phyloP scores from a whole-genome alignment of 2,113 vertebrate genomes.

The Clarias magur region DNA sequence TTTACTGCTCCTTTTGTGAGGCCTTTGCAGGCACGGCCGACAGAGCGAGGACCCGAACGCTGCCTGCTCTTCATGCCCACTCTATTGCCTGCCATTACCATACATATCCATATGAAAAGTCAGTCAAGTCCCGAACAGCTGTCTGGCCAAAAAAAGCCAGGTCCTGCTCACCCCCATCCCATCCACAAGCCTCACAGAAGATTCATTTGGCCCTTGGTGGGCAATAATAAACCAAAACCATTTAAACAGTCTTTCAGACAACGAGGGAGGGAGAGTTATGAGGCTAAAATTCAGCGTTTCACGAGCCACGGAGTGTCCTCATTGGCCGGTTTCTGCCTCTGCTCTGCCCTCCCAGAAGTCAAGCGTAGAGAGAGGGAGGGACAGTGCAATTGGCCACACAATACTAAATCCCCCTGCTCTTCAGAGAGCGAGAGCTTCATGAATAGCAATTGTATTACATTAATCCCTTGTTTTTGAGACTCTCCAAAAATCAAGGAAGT shows the following conservation, averaged over 20 bases:
- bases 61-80: slow-evolving; percentile 98
- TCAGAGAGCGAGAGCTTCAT: slow-evolving; percentile 45
- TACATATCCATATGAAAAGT: slow-evolving; percentile 99
- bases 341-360: slow-evolving; percentile 78
- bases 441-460: slow-evolving; percentile 50
- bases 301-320: slow-evolving; percentile 78
- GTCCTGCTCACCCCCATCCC: slow-evolving; percentile 43
- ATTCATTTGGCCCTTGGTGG: slow-evolving; percentile 89
- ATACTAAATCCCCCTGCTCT: slow-evolving; percentile 53
- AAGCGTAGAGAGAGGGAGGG: slow-evolving; percentile 53
- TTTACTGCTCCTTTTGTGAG: slow-evolving; percentile 99
- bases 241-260: slow-evolving; percentile 95
- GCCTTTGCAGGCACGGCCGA: slow-evolving; percentile 94
- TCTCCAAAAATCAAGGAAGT: slow-evolving; percentile 47
- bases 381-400: slow-evolving; percentile 54
- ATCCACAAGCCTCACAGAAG: slow-evolving; percentile 86
- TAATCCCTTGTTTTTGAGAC: slow-evolving; percentile 51
- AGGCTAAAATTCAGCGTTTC: slow-evolving; percentile 88
- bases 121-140: slow-evolving; percentile 98
- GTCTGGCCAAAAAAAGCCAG: slow-evolving; percentile 88
- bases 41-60: slow-evolving; percentile 87
- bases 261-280: slow-evolving; percentile 80
- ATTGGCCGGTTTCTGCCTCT: slow-evolving; percentile 84
- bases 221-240: slow-evolving; percentile 99
- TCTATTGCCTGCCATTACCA: slow-evolving; percentile 99